Base-by-base conservation (phyloP, 2,113 vertebrate species). In the Edolisoma coerulescens region DNA sequence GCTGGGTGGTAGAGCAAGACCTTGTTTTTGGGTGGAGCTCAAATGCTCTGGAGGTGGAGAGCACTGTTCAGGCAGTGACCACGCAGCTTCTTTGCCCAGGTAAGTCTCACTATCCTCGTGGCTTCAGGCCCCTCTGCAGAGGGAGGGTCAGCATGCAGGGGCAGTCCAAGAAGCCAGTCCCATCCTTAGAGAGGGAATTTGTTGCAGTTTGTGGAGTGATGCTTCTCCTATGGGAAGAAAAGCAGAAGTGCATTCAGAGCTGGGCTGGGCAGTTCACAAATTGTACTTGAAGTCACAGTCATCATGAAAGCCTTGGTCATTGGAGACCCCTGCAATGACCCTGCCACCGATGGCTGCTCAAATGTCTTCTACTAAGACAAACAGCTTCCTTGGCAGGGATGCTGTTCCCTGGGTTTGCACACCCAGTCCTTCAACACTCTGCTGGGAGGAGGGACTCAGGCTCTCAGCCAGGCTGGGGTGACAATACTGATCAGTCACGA, bases 1-100 rank as follows among this genome's bases (percentile, higher is more conserved):
- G 99, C 64, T 67, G 76, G 22, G 37, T 89, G 5, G 17, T 97
- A 1, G 89, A 70, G 13, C 91, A 93, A 10, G 96, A 96, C 39
- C 89, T 97, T 1, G 67, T 99, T 5, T 99, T 99, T 88, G 85
- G 52, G 24, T 99, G 99, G 99, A 97, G 95, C 50, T 88, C 89
- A 1, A 37, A 90, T 0, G 56, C 96, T 7, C 86, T 99, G 52
- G 97, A 98, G 59, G 53, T 98, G 35, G 97, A 98, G 33, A 95
- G 96, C 24, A 94, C 94, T 0, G 84, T 99, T 22, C 96, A 94
- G 84, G 71, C 96, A 3, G 94, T 98, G 59, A 89, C 79, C 4
- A 61, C 83, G 1, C 94, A 64, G 28, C 83, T 99, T 13, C 97
- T 97, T 27, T 99, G 99, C 77, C 98, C 98, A 24, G 98, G 98